These are phyloP conservation scores for Mastigias papua DNA, from an alignment of 30 jellyfish, hydroid and myxozoan species.

Conservation along the genomic window DNA sequence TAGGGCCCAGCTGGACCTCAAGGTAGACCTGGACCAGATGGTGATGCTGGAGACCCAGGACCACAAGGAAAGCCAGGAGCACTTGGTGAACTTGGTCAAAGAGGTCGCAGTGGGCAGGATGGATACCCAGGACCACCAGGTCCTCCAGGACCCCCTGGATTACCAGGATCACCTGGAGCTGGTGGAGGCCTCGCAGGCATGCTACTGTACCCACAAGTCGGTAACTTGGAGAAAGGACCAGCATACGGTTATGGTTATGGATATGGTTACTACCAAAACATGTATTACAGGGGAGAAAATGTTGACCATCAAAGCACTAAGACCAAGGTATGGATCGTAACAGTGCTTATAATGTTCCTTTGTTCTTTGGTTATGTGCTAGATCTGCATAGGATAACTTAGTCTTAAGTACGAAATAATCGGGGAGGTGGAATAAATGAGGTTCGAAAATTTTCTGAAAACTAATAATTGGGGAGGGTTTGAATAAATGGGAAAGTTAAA, in stretches of 20 bases:
- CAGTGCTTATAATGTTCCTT: no score
- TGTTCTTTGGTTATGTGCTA: no score
- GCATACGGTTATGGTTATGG: slow-evolving; percentile 62
- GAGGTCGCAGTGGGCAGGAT: slow-evolving; percentile 83
- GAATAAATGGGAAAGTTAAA: no score
- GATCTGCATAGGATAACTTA: no score
- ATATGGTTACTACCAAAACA: slow-evolving; percentile 55
- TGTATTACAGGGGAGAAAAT: slow-evolving; percentile 44
- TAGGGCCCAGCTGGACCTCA: slow-evolving; percentile 90
- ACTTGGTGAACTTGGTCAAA: slow-evolving; percentile 69
- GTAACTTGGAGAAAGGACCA: slow-evolving; percentile 78
- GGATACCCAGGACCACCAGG: slow-evolving; percentile 96
- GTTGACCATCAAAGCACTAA: slow-evolving; percentile 38
- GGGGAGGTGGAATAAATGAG: no score
- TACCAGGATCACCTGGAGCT: slow-evolving; percentile 75
- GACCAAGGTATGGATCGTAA: slow-evolving; percentile 11
- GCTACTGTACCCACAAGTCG: slow-evolving; percentile 27
- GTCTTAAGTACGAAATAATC: no score
- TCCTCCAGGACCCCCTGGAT: slow-evolving; percentile 86
- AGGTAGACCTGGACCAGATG: slow-evolving; percentile 84
- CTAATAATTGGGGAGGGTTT: no score
- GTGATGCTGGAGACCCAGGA: slow-evolving; percentile 69
- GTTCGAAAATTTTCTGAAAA: no score
- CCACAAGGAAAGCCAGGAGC: slow-evolving; percentile 68
- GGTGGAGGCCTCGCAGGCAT: slow-evolving; percentile 13